A percentile compares a stretch with the other conserved stretches of the same genome.
Conservation (phyloP, 2,888 invertebrate genomes). For the Capitulum mitella region DNA sequence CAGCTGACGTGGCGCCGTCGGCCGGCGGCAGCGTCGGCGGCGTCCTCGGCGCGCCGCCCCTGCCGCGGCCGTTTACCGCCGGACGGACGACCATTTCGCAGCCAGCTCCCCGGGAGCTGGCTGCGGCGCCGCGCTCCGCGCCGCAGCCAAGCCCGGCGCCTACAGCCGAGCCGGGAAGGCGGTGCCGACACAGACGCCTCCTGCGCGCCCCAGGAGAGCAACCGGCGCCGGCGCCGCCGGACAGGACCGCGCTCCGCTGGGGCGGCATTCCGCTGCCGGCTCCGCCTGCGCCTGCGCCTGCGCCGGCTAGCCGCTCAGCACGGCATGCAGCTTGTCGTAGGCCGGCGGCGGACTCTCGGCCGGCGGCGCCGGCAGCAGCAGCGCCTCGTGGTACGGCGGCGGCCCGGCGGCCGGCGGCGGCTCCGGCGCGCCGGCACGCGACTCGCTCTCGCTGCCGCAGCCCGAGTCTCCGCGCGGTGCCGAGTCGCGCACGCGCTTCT, state of each 20-base stretch:
- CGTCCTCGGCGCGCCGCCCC: too few relatives aligned
- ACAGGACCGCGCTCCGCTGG: background rate
- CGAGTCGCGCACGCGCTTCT: background rate
- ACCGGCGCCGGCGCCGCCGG: background rate
- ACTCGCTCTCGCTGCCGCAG: background rate
- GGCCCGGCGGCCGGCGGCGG: background rate
- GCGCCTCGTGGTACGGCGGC: conserved; percentile 21
- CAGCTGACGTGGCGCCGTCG: too few relatives aligned
- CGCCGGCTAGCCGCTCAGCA: background rate
- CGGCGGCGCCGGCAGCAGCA: background rate
- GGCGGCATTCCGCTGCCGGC: too few relatives aligned
- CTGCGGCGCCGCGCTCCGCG: too few relatives aligned
- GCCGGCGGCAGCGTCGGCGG: too few relatives aligned
- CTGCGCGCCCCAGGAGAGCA: background rate
- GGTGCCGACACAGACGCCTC: background rate
- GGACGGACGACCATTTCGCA: too few relatives aligned
- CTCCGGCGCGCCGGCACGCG: background rate
- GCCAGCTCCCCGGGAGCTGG: too few relatives aligned
- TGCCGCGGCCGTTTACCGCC: too few relatives aligned
- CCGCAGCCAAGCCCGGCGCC: too few relatives aligned
- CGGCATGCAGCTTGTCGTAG: conserved; percentile 1
- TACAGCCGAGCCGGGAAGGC: background rate
- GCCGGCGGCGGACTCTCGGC: conserved; percentile 1
- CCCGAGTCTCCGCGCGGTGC: background rate
- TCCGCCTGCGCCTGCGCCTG: too few relatives aligned